Evolutionary conservation across 2,888 invertebrate genomes (phyloP).

Genomic region (Augiades crinisus): DNA sequence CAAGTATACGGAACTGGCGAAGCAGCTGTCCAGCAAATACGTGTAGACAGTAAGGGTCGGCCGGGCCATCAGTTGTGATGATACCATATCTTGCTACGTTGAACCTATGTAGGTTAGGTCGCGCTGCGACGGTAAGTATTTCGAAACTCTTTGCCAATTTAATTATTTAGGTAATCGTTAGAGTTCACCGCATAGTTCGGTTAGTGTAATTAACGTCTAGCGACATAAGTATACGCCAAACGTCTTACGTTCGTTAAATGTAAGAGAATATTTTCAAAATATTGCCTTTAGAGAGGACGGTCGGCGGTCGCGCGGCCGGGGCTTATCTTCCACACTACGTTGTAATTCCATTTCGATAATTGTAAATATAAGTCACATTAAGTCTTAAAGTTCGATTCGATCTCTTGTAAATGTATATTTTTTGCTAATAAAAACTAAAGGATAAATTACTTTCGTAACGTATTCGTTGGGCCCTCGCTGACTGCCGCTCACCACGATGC

Average conservation of each 20-base stretch:
- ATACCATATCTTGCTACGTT: slow-evolving; percentile 89
- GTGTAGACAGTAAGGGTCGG: slow-evolving; percentile 83
- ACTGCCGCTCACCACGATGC: slow-evolving; percentile 2
- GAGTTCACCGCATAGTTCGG: slow-evolving; percentile 77
- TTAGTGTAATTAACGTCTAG: slow-evolving; percentile 79
- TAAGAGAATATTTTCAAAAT: slow-evolving; percentile 79
- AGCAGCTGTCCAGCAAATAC: slow-evolving; percentile 98
- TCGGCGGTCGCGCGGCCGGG: slow-evolving; percentile 48
- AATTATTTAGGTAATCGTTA: slow-evolving; percentile 78
- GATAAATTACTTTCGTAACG: slow-evolving; percentile 39
- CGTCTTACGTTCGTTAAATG: slow-evolving; percentile 78
- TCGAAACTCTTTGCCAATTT: slow-evolving; percentile 82
- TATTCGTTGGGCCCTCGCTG: slow-evolving; percentile 15
- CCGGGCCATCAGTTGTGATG: slow-evolving; percentile 82
- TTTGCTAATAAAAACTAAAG: slow-evolving; percentile 60
- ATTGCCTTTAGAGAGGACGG: slow-evolving; percentile 76
- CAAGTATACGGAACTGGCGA: slow-evolving; percentile 98
- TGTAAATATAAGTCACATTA: slow-evolving; percentile 79
- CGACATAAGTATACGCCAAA: slow-evolving; percentile 81
- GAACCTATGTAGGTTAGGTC: slow-evolving; percentile 77
- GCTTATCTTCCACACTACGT: slow-evolving; percentile 75
- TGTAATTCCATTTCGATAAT: slow-evolving; percentile 79
- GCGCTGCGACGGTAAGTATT: slow-evolving; percentile 78
- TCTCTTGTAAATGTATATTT: slow-evolving; percentile 81
- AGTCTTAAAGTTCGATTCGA: slow-evolving; percentile 79